A percentile compares a stretch with the other conserved stretches of the same genome.
Evolutionary conservation across 2,113 vertebrate genomes (phyloP).

Genomic region (Regulus satrapa): DNA sequence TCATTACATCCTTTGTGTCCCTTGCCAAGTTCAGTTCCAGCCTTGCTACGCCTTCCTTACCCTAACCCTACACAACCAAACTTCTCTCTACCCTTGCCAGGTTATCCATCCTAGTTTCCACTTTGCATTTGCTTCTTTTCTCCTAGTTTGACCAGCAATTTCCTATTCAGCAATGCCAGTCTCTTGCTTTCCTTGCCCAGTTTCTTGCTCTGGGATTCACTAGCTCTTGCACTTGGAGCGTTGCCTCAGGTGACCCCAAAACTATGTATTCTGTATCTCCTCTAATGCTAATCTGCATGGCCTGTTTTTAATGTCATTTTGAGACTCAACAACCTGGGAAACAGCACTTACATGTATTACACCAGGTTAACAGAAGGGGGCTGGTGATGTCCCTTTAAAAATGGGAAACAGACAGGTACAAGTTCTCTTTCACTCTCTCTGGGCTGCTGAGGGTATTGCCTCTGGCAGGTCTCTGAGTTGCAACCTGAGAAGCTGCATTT

Average conservation of each 20-base stretch:
- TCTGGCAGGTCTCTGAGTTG: not conserved
- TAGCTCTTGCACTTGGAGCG: not conserved
- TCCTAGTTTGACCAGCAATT: not conserved
- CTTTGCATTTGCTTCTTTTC: not conserved
- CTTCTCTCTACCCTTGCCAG: not conserved
- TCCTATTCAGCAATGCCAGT: not conserved
- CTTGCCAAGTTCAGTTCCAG: not conserved
- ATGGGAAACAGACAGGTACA: fast-evolving
- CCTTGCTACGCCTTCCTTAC: not conserved
- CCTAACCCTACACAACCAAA: not conserved
- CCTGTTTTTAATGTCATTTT: not conserved
- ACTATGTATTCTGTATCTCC: not conserved
- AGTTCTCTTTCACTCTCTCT: not conserved
- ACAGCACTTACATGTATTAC: not conserved
- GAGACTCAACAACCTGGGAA: not conserved
- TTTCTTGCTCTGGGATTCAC: not conserved
- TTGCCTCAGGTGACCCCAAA: not conserved
- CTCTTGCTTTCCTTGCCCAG: not conserved
- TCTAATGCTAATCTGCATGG: not conserved
- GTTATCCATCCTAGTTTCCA: not conserved
- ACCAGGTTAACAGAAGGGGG: not conserved
- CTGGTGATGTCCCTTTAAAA: not conserved
- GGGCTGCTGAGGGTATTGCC: not conserved
- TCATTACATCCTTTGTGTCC: not conserved
- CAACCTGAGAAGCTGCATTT: not conserved